Conservation (phyloP, 2,113 vertebrate species). For the Ptilonorhynchus violaceus region DNA sequence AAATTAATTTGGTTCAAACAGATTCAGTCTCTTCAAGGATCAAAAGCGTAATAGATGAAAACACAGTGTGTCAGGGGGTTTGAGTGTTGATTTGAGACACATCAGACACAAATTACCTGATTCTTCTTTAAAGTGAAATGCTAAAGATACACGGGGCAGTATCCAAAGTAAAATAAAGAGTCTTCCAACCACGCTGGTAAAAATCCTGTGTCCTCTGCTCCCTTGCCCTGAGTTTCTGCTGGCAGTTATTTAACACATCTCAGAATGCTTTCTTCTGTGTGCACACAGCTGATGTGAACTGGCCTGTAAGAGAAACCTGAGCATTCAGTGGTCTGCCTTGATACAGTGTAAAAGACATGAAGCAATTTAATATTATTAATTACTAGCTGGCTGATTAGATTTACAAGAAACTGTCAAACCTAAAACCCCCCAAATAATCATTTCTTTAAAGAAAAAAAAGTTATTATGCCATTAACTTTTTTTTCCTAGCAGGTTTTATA, state of each 20-base stretch:
- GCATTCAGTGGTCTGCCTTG: neutral
- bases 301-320: neutral
- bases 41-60: conserved; percentile 1
- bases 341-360: neutral
- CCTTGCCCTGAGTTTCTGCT: neutral
- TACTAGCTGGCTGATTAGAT: conserved; percentile 60
- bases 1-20: conserved; percentile 27
- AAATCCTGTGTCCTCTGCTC: neutral
- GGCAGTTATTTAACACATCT: neutral
- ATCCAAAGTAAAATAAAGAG: neutral
- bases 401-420: conserved; percentile 68
- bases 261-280: neutral
- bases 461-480: conserved; percentile 72
- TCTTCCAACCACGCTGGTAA: neutral
- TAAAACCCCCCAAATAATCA: conserved; percentile 62
- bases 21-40: neutral
- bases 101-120: neutral
- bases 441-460: conserved; percentile 44
- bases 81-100: neutral
- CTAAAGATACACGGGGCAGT: neutral
- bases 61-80: neutral
- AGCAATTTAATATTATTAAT: conserved; percentile 69
- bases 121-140: neutral
- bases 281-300: neutral
- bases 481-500: conserved; percentile 59